Percentiles rank a stretch among this genome's conserved stretches.
phyloP scores from a whole-genome alignment of 92 coral and sea anemone species.

The Hydrozoanthus gracilis region DNA sequence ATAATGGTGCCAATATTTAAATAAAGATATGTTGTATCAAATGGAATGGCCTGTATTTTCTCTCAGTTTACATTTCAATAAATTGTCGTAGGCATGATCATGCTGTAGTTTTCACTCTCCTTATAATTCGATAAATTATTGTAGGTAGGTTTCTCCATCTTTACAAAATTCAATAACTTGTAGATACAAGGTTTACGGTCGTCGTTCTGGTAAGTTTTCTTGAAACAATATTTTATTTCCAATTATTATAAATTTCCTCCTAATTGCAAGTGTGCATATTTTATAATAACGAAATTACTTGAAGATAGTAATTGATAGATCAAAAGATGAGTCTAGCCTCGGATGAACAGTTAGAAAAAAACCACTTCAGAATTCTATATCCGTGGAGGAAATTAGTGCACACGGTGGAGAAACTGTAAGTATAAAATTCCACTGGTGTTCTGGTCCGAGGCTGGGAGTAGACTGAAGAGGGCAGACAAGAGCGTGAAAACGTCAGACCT shows the following conservation, averaged over 20 bases:
- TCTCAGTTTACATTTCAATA: background rate
- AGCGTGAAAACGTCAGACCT: conserved; percentile 6
- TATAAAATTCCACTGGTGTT: conserved; percentile 12
- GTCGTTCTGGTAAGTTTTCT: conserved; percentile 4
- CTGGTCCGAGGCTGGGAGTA: conserved; percentile 21
- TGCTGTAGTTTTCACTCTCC: conserved; percentile 1
- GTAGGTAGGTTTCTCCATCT: conserved; percentile 14
- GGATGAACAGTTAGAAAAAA: conserved; percentile 5
- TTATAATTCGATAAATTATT: background rate
- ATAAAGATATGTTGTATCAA: background rate
- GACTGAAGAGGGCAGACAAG: conserved; percentile 13
- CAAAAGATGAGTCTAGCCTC: conserved; percentile 15
- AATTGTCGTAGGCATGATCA: background rate
- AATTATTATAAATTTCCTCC: background rate
- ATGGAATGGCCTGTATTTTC: background rate
- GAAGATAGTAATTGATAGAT: conserved; percentile 18
- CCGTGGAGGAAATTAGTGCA: conserved; percentile 16
- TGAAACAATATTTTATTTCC: background rate
- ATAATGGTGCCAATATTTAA: background rate
- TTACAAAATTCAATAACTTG: background rate
- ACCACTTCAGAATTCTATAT: conserved; percentile 7
- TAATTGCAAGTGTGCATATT: background rate
- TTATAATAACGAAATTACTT: conserved; percentile 3
- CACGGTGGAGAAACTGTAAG: conserved; percentile 10
- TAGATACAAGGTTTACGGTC: background rate